phyloP scores from a whole-genome alignment of 2,888 invertebrate species.

The Tipula helvola region DNA sequence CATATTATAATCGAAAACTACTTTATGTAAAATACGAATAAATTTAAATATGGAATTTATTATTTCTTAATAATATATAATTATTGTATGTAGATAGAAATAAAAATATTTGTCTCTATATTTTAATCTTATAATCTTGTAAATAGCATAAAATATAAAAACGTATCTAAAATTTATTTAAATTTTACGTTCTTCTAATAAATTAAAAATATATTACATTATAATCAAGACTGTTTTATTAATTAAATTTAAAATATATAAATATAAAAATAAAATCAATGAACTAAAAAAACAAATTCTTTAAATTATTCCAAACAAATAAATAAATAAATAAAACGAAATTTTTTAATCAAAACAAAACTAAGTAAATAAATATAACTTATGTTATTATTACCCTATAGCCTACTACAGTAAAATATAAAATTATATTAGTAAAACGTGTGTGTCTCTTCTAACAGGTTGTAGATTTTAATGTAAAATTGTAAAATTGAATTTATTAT shows the following conservation, averaged over 20 bases:
- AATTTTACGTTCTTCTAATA: background rate
- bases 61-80: background rate
- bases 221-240: background rate
- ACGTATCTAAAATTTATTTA: background rate
- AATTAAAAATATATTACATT: background rate
- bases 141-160: background rate
- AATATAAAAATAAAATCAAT: background rate
- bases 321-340: too few species aligned
- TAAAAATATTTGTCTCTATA: background rate
- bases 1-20: background rate
- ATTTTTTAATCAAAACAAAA: background rate
- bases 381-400: background rate
- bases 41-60: background rate
- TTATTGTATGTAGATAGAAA: background rate
- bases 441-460: background rate
- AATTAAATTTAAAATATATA: background rate
- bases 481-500: background rate
- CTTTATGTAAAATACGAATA: background rate
- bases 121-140: background rate
- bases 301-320: background rate
- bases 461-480: background rate
- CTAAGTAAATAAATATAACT: too few species aligned
- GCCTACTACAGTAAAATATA: background rate
- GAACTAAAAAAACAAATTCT: background rate
- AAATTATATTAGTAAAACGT: background rate